Conservation (phyloP, 2,888 invertebrate species). For the Ochropleura leucogaster region DNA sequence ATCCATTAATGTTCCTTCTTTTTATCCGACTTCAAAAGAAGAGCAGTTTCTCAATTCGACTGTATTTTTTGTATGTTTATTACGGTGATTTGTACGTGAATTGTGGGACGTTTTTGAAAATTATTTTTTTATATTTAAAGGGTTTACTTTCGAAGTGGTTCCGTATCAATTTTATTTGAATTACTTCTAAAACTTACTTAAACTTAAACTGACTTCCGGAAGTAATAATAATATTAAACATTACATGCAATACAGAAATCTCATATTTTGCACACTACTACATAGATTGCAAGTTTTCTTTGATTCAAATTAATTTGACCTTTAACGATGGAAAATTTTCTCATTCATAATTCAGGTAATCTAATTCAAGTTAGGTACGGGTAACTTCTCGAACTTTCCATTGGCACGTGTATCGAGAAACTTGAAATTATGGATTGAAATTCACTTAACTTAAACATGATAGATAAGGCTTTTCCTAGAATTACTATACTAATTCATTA, state of each 20-base stretch:
- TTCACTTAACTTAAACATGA: background rate
- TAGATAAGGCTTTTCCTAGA: background rate
- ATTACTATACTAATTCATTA: background rate
- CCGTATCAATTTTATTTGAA: no score
- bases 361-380: background rate
- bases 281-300: conserved; percentile 20
- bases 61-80: no score
- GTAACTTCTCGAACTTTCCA: background rate
- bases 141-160: no score
- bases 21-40: no score
- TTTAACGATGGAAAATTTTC: conserved; percentile 9
- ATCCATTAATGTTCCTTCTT: no score
- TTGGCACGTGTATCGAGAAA: background rate
- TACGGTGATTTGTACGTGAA: no score
- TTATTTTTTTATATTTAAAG: no score
- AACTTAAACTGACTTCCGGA: no score
- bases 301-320: conserved; percentile 12
- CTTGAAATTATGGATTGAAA: background rate
- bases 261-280: background rate
- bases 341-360: conserved; percentile 5
- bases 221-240: background rate
- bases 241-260: background rate
- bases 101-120: no score
- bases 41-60: no score
- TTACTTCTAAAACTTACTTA: no score